These are phyloP conservation scores for Orthochromis indermauri DNA, from an alignment of 2,113 vertebrate species.

Conservation along the genomic window DNA sequence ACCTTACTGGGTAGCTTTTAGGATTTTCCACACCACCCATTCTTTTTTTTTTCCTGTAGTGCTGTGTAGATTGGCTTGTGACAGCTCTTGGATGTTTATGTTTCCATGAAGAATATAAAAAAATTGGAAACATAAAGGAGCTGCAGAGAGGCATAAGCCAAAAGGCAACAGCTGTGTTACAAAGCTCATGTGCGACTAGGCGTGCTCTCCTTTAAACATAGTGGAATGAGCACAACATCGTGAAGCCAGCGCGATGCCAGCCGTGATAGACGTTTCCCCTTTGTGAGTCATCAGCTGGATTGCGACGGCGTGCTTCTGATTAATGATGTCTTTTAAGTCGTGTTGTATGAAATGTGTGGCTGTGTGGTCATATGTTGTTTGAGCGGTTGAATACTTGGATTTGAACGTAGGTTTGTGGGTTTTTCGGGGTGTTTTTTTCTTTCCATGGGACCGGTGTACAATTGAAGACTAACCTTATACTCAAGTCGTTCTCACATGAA, in stretches of 20 bases:
- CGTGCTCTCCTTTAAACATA: background rate
- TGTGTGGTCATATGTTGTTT: constrained; percentile 8
- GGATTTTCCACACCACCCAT: background rate
- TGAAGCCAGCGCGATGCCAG: background rate
- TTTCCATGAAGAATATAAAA: constrained; percentile 9
- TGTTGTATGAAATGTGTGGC: background rate
- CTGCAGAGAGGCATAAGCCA: background rate
- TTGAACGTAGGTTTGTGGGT: background rate
- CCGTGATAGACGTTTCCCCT: background rate
- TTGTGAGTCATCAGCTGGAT: background rate
- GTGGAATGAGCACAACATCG: background rate
- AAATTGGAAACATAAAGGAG: background rate
- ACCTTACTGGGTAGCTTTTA: background rate
- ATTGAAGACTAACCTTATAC: background rate
- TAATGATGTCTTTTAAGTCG: background rate
- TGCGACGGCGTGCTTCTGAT: background rate
- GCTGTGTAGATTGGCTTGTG: background rate
- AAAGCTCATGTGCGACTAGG: background rate
- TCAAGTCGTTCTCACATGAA: background rate
- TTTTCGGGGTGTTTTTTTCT: background rate
- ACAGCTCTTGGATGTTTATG: constrained; percentile 6
- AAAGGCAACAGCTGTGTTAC: constrained; percentile 35
- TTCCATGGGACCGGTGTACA: background rate
- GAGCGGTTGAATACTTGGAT: background rate
- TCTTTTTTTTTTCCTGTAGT: background rate